These are phyloP conservation scores for Oplegnathus fasciatus DNA, from an alignment of 2,113 vertebrate genomes.

Conservation along the genomic window DNA sequence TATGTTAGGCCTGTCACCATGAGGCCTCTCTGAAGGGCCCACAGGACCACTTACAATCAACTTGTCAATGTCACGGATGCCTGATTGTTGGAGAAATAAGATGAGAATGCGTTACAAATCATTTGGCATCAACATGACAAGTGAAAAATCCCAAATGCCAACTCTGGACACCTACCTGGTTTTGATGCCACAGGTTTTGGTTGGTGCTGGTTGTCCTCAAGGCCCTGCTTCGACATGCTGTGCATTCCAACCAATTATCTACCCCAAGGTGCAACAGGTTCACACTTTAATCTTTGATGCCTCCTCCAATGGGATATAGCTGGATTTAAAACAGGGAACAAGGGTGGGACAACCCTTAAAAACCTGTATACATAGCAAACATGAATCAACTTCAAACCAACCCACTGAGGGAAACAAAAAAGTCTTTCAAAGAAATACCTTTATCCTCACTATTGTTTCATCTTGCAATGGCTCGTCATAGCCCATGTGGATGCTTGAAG, in stretches of 20 bases:
- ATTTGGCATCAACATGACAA: slow-evolving; percentile 59
- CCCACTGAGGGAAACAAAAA: slow-evolving; percentile 70
- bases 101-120: slow-evolving; percentile 51
- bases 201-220: slow-evolving; percentile 65
- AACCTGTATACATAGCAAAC: slow-evolving; percentile 80
- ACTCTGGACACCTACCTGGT: slow-evolving; percentile 53
- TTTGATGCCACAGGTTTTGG: slow-evolving; percentile 69
- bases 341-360: slow-evolving; percentile 74
- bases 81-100: slow-evolving; percentile 42
- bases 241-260: slow-evolving; percentile 81
- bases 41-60: slow-evolving; percentile 50
- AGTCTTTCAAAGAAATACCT: slow-evolving; percentile 74
- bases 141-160: slow-evolving; percentile 41
- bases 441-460: slow-evolving; percentile 79
- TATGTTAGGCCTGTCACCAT: slow-evolving; percentile 41
- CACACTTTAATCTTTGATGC: slow-evolving; percentile 80
- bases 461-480: slow-evolving; percentile 67
- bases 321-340: slow-evolving; percentile 78
- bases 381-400: slow-evolving; percentile 81
- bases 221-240: slow-evolving; percentile 77
- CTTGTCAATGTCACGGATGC: slow-evolving; percentile 53
- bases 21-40: slow-evolving; percentile 36
- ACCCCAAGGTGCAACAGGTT: slow-evolving; percentile 79
- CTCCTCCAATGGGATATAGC: slow-evolving; percentile 77
- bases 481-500: slow-evolving; percentile 48